Percentiles rank a stretch among this genome's conserved stretches.
Conservation (phyloP, 2,797 vertebrate genomes). For the Paramormyrops hopkinsi region DNA sequence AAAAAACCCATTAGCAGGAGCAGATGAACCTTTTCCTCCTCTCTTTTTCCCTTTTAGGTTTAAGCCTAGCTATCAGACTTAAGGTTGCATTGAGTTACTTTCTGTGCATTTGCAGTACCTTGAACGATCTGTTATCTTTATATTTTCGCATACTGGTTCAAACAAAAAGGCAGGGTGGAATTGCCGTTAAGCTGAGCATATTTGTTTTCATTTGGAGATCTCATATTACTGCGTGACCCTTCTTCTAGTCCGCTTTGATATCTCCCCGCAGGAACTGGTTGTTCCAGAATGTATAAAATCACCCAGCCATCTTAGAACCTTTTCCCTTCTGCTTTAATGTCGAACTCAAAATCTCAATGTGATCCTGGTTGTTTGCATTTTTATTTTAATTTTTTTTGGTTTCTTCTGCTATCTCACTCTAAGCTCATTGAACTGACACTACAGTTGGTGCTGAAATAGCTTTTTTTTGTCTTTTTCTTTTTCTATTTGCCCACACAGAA, state of each 20-base stretch:
- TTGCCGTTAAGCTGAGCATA: conserved; percentile 40
- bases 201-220: conserved; percentile 32
- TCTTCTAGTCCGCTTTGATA: conserved; percentile 25
- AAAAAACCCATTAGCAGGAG: conserved; percentile 49
- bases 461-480: conserved; percentile 54
- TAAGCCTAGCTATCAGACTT: neutral
- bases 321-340: conserved; percentile 46
- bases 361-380: conserved; percentile 48
- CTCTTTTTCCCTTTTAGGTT: neutral
- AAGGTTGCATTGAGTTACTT: conserved; percentile 23
- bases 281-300: conserved; percentile 40
- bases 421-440: conserved; percentile 70
- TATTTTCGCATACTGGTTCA: conserved; percentile 1
- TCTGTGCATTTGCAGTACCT: neutral
- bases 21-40: conserved; percentile 30
- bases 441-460: conserved; percentile 68
- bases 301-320: conserved; percentile 36
- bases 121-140: neutral
- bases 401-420: conserved; percentile 72
- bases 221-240: conserved; percentile 34
- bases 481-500: conserved; percentile 73
- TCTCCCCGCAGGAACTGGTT: conserved; percentile 37
- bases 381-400: conserved; percentile 57
- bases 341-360: conserved; percentile 55
- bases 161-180: neutral